Evolutionary conservation across 1,140 invertebrate species (phyloP).

Genomic region (Habropoda laboriosa): DNA sequence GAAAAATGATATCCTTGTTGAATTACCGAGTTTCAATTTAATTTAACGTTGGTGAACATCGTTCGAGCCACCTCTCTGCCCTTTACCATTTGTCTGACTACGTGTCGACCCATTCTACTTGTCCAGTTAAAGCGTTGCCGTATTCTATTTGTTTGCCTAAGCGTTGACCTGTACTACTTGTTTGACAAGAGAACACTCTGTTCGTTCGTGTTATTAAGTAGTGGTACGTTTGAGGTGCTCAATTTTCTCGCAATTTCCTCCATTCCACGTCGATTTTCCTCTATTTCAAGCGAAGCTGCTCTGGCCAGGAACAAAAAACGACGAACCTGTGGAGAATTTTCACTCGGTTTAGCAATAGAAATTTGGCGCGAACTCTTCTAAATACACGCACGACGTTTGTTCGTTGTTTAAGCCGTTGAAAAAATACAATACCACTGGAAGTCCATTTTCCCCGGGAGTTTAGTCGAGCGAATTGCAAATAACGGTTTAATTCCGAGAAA

Average conservation of each 20-base stretch:
- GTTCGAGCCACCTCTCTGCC: neutral
- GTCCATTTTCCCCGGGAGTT: neutral
- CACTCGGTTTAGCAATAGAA: too few species aligned
- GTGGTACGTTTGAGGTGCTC: neutral
- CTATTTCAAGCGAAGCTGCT: too few species aligned
- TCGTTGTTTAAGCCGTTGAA: neutral
- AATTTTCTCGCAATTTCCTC: neutral
- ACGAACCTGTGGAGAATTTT: too few species aligned
- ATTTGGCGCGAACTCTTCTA: too few species aligned
- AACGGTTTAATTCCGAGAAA: neutral
- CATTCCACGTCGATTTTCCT: neutral
- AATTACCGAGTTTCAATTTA: too few species aligned
- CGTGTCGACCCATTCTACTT: neutral
- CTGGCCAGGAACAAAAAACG: too few species aligned
- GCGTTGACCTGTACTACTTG: neutral
- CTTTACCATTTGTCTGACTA: neutral
- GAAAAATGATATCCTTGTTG: too few species aligned
- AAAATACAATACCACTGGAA: too few species aligned
- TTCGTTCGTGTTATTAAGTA: neutral
- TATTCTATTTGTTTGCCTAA: neutral
- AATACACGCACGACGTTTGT: neutral
- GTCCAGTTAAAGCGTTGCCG: neutral
- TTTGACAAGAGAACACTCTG: neutral
- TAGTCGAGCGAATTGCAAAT: neutral
- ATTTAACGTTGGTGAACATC: too few species aligned